Conservation (phyloP, 2,797 vertebrate species). For the Rachycentron canadum region DNA sequence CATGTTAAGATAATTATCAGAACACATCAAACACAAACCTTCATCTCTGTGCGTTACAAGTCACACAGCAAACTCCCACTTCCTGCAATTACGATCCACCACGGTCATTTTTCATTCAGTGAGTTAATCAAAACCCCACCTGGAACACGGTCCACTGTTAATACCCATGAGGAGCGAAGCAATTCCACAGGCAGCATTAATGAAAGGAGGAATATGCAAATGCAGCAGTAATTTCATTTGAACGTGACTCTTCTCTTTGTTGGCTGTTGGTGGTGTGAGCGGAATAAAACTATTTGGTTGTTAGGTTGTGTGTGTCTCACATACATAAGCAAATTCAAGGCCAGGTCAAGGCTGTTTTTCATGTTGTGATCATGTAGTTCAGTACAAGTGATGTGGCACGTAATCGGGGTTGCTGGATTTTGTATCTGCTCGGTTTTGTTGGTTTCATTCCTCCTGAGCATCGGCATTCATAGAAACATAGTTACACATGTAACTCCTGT, state of each 20-base stretch:
- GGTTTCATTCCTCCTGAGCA: no score
- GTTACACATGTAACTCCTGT: no score
- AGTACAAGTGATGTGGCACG: conserved; percentile 20
- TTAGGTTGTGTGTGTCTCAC: conserved; percentile 7
- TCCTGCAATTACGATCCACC: conserved; percentile 21
- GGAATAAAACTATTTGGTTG: conserved; percentile 7
- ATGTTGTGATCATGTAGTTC: background rate
- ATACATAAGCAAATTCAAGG: conserved; percentile 29
- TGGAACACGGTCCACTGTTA: background rate
- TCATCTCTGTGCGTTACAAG: background rate
- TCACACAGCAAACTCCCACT: conserved; percentile 7
- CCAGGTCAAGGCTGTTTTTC: background rate
- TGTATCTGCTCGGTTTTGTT: background rate
- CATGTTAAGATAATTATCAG: conserved; percentile 4
- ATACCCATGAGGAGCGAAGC: background rate
- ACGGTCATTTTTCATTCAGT: conserved; percentile 33
- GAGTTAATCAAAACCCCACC: conserved; percentile 47
- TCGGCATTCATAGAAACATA: no score
- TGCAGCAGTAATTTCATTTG: conserved; percentile 28
- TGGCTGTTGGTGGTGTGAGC: conserved; percentile 2
- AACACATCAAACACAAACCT: background rate
- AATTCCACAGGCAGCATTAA: conserved; percentile 30
- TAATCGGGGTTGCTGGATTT: conserved; percentile 21
- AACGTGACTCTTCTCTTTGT: conserved; percentile 25
- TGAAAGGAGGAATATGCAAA: conserved; percentile 55